These are phyloP conservation scores for Ostrea edulis DNA, from an alignment of 1,140 invertebrate species.

Conservation along the genomic window DNA sequence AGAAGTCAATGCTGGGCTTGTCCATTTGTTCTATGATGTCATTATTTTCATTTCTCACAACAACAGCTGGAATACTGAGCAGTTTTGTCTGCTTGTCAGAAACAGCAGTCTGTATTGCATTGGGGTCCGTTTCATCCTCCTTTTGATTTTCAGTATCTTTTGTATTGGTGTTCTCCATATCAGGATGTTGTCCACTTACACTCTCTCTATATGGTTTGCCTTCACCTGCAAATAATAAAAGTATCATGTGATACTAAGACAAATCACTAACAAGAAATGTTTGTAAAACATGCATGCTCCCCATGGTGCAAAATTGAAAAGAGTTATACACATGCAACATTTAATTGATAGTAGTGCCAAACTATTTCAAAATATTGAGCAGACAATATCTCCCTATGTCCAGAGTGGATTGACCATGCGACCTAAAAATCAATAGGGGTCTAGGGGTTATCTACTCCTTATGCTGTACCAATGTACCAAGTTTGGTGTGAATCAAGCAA, in stretches of 20 bases:
- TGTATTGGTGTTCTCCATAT: not conserved
- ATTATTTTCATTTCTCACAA: constrained; percentile 38
- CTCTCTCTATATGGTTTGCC: not conserved
- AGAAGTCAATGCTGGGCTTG: not conserved
- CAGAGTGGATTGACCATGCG: too few relatives aligned
- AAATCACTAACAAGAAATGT: too few relatives aligned
- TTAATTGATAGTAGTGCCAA: too few relatives aligned
- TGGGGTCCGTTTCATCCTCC: not conserved
- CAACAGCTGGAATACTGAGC: constrained; percentile 14
- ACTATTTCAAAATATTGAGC: too few relatives aligned
- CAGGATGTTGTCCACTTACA: not conserved
- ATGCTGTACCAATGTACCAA: too few relatives aligned
- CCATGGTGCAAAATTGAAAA: too few relatives aligned
- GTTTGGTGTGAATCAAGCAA: too few relatives aligned
- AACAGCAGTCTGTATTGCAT: not conserved
- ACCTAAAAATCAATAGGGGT: too few relatives aligned
- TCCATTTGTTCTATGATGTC: constrained; percentile 37
- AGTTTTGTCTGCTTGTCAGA: constrained; percentile 22
- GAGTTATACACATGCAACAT: too few relatives aligned
- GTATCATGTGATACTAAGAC: not conserved
- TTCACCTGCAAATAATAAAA: not conserved
- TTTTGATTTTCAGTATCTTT: not conserved
- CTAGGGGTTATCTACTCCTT: too few relatives aligned
- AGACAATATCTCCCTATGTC: too few relatives aligned
- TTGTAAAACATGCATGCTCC: too few relatives aligned